These are phyloP conservation scores for Zaprionus africanus DNA, from an alignment of 1,140 invertebrate species.

Conservation along the genomic window DNA sequence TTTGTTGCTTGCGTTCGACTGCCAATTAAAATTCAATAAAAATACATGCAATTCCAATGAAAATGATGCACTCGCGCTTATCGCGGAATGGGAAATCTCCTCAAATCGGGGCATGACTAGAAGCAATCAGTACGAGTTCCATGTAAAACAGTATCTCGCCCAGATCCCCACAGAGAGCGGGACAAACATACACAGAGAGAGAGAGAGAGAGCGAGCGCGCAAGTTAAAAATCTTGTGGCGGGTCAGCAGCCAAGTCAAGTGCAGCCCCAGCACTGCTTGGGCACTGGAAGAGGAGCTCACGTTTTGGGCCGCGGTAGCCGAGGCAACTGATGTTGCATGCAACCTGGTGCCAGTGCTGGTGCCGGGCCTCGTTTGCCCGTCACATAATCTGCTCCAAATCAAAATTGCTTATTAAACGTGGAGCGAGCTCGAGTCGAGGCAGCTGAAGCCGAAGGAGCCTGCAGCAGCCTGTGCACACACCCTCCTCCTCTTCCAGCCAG, in stretches of 20 bases:
- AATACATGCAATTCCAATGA: constrained; percentile 74
- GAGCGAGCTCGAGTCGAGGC: constrained; percentile 38
- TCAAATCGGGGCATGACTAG: constrained; percentile 82
- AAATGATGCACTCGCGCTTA: constrained; percentile 68
- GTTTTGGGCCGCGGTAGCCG: constrained; percentile 57
- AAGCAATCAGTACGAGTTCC: constrained; percentile 84
- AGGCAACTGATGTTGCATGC: constrained; percentile 64
- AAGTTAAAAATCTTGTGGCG: constrained; percentile 75
- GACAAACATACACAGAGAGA: constrained; percentile 5
- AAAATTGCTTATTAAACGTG: constrained; percentile 83
- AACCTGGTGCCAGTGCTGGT: constrained; percentile 33
- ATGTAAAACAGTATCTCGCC: constrained; percentile 80
- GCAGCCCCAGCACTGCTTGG: constrained; percentile 43
- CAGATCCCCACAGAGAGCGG: constrained; percentile 41
- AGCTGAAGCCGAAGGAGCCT: constrained; percentile 12
- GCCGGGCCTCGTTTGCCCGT: constrained; percentile 61
- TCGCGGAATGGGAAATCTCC: constrained; percentile 75
- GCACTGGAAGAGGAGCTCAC: constrained; percentile 32
- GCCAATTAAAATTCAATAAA: constrained; percentile 82
- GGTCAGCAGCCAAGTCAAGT: constrained; percentile 80
- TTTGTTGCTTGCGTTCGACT: constrained; percentile 35
- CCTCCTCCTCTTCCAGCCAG: too few species aligned
- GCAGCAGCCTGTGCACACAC: neutral
- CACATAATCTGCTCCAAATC: constrained; percentile 82
- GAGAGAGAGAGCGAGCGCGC: constrained; percentile 15